These are phyloP conservation scores for Urechis unicinctus DNA, from an alignment of 2,888 invertebrate species.

Conservation along the genomic window DNA sequence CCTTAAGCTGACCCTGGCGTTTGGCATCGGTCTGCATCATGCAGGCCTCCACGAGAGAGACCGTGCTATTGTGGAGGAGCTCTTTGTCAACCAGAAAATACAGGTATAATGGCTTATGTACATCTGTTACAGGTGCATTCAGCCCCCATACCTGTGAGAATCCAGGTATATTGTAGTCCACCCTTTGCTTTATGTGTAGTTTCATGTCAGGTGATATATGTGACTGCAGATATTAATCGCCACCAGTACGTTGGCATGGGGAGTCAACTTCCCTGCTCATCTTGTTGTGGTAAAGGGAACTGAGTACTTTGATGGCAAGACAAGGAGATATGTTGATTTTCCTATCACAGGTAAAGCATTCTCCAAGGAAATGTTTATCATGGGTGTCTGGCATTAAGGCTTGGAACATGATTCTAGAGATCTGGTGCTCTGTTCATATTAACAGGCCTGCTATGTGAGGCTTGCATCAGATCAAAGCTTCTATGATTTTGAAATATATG, in stretches of 20 bases:
- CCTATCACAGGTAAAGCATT: slow-evolving; percentile 71
- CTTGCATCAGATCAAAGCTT: too few species aligned
- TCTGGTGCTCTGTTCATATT: too few species aligned
- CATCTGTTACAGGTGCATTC: too few species aligned
- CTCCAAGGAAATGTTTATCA: not conserved
- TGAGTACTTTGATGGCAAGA: slow-evolving; percentile 96
- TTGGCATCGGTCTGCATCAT: slow-evolving; percentile 98
- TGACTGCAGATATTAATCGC: slow-evolving; percentile 83
- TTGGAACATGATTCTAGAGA: too few species aligned
- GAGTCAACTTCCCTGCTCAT: slow-evolving; percentile 97
- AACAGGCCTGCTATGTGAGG: too few species aligned
- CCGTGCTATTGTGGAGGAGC: slow-evolving; percentile 81
- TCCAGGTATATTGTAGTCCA: too few species aligned
- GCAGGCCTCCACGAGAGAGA: slow-evolving; percentile 93
- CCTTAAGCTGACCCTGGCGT: slow-evolving; percentile 85
- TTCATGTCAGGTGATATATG: not conserved
- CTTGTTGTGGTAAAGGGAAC: slow-evolving; percentile 92
- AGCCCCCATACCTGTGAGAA: too few species aligned
- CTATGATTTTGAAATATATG: too few species aligned
- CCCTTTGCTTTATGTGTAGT: too few species aligned
- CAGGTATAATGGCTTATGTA: too few species aligned
- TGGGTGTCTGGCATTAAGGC: too few species aligned
- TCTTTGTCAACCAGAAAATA: slow-evolving; percentile 91
- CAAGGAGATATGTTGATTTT: slow-evolving; percentile 95
- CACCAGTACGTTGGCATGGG: slow-evolving; percentile 97